Evolutionary conservation across 2,888 invertebrate species (phyloP).

Genomic region (Synergus gifuensis): DNA sequence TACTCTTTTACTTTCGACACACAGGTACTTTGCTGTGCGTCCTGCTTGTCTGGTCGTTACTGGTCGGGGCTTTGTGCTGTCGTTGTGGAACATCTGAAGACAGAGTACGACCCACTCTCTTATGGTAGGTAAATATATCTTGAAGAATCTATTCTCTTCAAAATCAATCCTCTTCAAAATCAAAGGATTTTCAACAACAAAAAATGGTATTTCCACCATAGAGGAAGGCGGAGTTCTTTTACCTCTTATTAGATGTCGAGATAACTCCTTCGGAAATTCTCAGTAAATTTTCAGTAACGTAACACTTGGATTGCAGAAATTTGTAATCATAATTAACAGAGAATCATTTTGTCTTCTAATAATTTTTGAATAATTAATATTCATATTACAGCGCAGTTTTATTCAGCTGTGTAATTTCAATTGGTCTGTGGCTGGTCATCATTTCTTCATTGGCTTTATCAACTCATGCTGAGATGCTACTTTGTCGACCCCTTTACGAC

Average conservation of each 20-base stretch:
- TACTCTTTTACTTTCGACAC: conserved; percentile 31
- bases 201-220: no score
- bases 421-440: conserved; percentile 82
- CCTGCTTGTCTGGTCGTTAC: conserved; percentile 67
- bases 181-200: no score
- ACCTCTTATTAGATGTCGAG: no score
- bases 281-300: no score
- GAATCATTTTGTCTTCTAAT: background rate
- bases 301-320: no score
- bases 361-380: background rate
- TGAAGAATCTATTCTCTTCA: background rate
- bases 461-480: conserved; percentile 84
- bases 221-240: no score
- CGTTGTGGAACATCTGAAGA: conserved; percentile 68
- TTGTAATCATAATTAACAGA: no score
- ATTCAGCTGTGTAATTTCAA: conserved; percentile 81
- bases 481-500: conserved; percentile 86
- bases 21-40: conserved; percentile 67
- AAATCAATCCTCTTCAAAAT: background rate
- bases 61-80: conserved; percentile 70
- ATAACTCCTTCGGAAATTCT: no score
- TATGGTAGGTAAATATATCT: conserved; percentile 65
- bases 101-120: conserved; percentile 68
- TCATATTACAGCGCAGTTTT: conserved; percentile 71
- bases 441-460: conserved; percentile 81